Evolutionary conservation across 2,797 vertebrate genomes (phyloP), one percentile per base, ranked within the genome.

Genomic region (Gallinago stenura): DNA sequence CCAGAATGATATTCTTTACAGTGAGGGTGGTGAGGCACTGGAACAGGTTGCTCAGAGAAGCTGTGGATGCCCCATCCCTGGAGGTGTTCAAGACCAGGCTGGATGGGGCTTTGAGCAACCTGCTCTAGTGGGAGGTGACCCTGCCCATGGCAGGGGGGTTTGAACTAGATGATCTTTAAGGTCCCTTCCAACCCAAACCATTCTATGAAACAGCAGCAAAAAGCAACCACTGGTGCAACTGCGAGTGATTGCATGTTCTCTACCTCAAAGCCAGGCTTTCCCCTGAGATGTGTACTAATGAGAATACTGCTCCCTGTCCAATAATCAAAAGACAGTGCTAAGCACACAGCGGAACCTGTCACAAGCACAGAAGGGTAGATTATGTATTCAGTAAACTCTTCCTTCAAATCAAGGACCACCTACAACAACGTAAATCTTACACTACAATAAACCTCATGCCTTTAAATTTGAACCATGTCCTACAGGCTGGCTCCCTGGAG

Each of bases 231-330:
- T n/a, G 48, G 12, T 37, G 25, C 41, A 75, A 35, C 12, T 26
- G 57, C 0, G 0, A 20, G 35, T n/a, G 22, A 64, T 14, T 6
- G 10, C 6, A 13, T 6, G 3, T 60, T 70, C 41, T 70, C 50
- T 50, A 39, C 25, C 46, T 84, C 51, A 21, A 45, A 62, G 54
- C 19, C 58, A 73, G 0, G 1, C 33, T 17, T 37, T 89, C 65
- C 54, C 26, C 61, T 37, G 45, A 56, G 13, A 13, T 11, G 17
- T 3, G 24, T 30, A 43, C 53, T 33, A 60, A 57, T 0, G 1
- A 79, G 43, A 85, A 72, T 20, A 35, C 39, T 37, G 26, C 28
- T 69, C 46, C 48, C 25, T 31, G 39, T 24, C 66, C 33, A 73
- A 2, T 21, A 21, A 37, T 33, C 12, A 43, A 66, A 78, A 83